A percentile compares a stretch with the other conserved stretches of the same genome.
These are phyloP conservation scores for Cheilosia soror DNA, from an alignment of 2,888 invertebrate genomes.

Conservation along the genomic window DNA sequence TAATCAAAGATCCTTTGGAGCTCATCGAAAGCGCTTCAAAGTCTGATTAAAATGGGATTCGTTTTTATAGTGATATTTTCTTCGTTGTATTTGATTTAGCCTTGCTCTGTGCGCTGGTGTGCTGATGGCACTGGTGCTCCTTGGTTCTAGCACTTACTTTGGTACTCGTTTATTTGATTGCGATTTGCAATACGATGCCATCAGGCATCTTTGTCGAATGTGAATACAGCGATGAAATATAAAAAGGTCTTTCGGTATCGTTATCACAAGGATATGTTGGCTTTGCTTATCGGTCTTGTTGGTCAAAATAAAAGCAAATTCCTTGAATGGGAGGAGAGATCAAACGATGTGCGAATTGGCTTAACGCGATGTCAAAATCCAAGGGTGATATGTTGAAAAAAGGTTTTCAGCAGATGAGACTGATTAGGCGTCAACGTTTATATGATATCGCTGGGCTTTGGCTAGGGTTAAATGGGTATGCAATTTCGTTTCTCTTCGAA, in stretches of 20 bases:
- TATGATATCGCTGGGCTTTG: background rate
- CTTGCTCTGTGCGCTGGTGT: constrained; percentile 28
- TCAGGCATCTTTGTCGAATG: constrained; percentile 53
- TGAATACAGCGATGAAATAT: constrained; percentile 59
- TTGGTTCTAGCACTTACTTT: constrained; percentile 39
- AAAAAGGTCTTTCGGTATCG: constrained; percentile 52
- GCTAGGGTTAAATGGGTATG: background rate
- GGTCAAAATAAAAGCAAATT: constrained; percentile 37
- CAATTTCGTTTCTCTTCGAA: background rate
- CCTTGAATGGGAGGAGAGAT: constrained; percentile 15
- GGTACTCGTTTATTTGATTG: constrained; percentile 67
- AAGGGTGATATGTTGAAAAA: constrained; percentile 36
- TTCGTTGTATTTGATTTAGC: constrained; percentile 68
- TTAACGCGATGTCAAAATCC: constrained; percentile 49
- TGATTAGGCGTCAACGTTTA: constrained; percentile 52
- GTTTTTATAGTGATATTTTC: constrained; percentile 71
- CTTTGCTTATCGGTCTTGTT: constrained; percentile 53
- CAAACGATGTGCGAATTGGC: constrained; percentile 64
- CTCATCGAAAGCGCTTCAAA: constrained; percentile 74
- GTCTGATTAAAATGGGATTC: constrained; percentile 74
- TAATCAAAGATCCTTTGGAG: constrained; percentile 74
- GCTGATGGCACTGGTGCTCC: constrained; percentile 5
- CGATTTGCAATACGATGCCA: constrained; percentile 66
- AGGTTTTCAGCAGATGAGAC: constrained; percentile 45
- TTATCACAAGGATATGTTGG: constrained; percentile 47